phyloP scores from a whole-genome alignment of 2,113 vertebrate species.

The Heterochromis multidens region DNA sequence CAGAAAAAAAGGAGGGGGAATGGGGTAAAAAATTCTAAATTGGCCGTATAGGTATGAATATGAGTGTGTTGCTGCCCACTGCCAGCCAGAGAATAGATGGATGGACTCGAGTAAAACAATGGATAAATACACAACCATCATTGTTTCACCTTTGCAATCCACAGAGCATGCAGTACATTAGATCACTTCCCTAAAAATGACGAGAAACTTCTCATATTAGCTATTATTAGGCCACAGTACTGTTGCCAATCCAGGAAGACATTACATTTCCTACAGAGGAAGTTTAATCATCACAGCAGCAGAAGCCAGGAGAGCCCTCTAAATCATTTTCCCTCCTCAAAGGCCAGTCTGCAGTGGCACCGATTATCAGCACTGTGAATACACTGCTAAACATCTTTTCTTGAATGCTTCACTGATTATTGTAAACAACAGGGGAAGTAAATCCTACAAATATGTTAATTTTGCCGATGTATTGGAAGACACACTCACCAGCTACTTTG shows the following conservation, averaged over 20 bases:
- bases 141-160: not conserved
- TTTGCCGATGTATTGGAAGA: not conserved
- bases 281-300: slow-evolving; percentile 9
- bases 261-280: slow-evolving; percentile 17
- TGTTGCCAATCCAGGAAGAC: slow-evolving; percentile 19
- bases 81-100: accelerated
- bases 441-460: not conserved
- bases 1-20: not conserved
- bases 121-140: not conserved
- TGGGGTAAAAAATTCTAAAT: not conserved
- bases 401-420: not conserved
- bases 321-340: not conserved
- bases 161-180: not conserved
- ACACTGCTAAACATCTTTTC: not conserved
- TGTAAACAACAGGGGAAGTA: not conserved
- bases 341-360: not conserved
- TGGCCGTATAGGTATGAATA: not conserved
- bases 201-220: slow-evolving; percentile 17
- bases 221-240: slow-evolving; percentile 18
- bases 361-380: not conserved
- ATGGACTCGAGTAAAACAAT: not conserved
- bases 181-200: not conserved
- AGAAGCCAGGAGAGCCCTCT: not conserved
- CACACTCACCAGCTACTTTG: not conserved
- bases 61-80: not conserved